These are phyloP conservation scores for Dolomedes plantarius DNA, from an alignment of 2,888 invertebrate genomes.

Conservation along the genomic window DNA sequence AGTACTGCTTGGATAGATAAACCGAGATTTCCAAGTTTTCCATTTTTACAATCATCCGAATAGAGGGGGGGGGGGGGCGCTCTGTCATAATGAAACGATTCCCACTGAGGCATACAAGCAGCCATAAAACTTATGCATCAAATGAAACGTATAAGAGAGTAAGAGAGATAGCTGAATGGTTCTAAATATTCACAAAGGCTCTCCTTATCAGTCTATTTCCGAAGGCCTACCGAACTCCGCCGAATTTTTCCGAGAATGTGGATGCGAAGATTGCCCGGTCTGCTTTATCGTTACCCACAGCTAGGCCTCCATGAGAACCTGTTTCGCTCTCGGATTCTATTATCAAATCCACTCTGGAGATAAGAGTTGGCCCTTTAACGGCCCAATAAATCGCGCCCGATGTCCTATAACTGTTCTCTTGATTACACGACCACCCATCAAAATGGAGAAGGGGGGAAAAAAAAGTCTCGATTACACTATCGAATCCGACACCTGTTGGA, in stretches of 20 bases:
- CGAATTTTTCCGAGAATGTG: slow-evolving; percentile 37
- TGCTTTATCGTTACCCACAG: slow-evolving; percentile 44
- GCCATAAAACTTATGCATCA: neutral
- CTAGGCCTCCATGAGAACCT: slow-evolving; percentile 42
- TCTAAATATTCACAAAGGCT: neutral
- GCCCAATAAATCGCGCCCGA: slow-evolving; percentile 59
- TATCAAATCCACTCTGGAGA: slow-evolving; percentile 62
- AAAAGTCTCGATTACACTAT: slow-evolving; percentile 36
- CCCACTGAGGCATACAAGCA: neutral
- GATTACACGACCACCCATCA: slow-evolving; percentile 70
- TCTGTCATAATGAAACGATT: slow-evolving; percentile 1
- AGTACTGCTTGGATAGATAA: too few relatives aligned
- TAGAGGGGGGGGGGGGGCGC: neutral
- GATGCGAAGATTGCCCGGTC: slow-evolving; percentile 1
- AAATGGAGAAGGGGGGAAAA: slow-evolving; percentile 34
- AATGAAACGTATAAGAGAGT: neutral
- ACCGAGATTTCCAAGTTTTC: neutral
- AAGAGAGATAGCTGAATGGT: neutral
- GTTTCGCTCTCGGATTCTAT: slow-evolving; percentile 56
- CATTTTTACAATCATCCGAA: neutral
- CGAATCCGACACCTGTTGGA: slow-evolving; percentile 27
- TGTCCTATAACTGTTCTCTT: slow-evolving; percentile 68
- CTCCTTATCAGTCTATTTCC: neutral
- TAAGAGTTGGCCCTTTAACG: slow-evolving; percentile 64
- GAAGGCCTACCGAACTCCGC: neutral